Evolutionary conservation across 2,113 vertebrate species (phyloP).

Genomic region (Himantopus leucocephalus): DNA sequence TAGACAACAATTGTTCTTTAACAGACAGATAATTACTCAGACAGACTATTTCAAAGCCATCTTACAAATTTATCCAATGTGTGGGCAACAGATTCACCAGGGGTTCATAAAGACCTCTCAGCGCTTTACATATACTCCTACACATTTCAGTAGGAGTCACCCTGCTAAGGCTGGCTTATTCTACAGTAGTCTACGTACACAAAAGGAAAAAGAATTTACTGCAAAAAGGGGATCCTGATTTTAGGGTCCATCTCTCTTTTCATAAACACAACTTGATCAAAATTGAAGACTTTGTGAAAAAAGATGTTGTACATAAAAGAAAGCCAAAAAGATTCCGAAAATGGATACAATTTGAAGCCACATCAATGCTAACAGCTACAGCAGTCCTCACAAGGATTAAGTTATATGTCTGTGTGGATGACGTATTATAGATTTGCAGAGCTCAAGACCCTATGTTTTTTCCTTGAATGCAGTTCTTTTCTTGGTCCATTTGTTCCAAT

Average conservation of each 20-base stretch:
- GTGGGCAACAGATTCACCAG: not conserved
- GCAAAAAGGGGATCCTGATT: not conserved
- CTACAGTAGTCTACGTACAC: not conserved
- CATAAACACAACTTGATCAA: slow-evolving; percentile 30
- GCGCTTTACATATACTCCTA: not conserved
- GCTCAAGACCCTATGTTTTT: slow-evolving; percentile 12
- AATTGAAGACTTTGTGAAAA: slow-evolving; percentile 44
- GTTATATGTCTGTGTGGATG: slow-evolving; percentile 1
- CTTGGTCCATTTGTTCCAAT: slow-evolving; percentile 29
- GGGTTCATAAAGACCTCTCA: not conserved
- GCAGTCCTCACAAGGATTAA: slow-evolving; percentile 37
- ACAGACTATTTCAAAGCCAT: not conserved
- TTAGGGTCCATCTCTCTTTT: not conserved
- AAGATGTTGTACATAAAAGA: not conserved
- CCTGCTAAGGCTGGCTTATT: not conserved
- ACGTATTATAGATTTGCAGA: slow-evolving; percentile 46
- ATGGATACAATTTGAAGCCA: not conserved
- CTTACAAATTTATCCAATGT: not conserved
- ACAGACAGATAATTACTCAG: not conserved
- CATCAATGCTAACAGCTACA: not conserved
- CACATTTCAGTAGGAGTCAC: not conserved
- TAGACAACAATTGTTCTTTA: not conserved
- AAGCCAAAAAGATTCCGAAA: not conserved
- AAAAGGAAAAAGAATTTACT: not conserved
- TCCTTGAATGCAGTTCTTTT: not conserved